Evolutionary conservation across 2,888 invertebrate genomes (phyloP).

Genomic region (Ectropis crepuscularia): DNA sequence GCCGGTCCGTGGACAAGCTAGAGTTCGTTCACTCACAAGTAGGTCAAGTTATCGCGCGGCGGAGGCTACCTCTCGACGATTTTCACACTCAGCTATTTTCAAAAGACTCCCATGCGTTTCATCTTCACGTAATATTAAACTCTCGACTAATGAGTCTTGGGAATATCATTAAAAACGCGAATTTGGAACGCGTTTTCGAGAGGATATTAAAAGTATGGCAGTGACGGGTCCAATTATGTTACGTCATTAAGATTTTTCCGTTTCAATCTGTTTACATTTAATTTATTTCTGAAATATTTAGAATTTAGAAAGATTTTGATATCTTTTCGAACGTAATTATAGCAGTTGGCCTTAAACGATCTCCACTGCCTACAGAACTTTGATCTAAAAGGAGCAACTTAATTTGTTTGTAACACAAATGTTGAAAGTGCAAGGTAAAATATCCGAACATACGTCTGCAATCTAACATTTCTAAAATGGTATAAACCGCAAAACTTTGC

Average conservation of each 20-base stretch:
- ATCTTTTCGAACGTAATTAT: no score
- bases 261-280: not conserved
- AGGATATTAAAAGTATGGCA: constrained; percentile 2
- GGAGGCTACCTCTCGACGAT: constrained; percentile 28
- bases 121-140: constrained; percentile 21
- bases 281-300: not conserved
- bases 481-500: no score
- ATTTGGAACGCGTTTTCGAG: not conserved
- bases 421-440: no score
- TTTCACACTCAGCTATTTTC: constrained; percentile 38
- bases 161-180: not conserved
- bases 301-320: not conserved
- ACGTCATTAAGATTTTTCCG: not conserved
- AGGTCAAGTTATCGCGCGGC: constrained; percentile 36
- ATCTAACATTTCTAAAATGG: no score
- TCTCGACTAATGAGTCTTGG: constrained; percentile 9
- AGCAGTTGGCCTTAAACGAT: no score
- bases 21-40: constrained; percentile 36
- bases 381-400: no score
- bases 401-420: no score
- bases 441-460: no score
- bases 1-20: not conserved
- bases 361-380: no score
- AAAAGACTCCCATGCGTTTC: constrained; percentile 17
- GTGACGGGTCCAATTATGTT: constrained; percentile 12